phyloP scores from a whole-genome alignment of 2,888 invertebrate species.

The Ganaspis brasiliensis region DNA sequence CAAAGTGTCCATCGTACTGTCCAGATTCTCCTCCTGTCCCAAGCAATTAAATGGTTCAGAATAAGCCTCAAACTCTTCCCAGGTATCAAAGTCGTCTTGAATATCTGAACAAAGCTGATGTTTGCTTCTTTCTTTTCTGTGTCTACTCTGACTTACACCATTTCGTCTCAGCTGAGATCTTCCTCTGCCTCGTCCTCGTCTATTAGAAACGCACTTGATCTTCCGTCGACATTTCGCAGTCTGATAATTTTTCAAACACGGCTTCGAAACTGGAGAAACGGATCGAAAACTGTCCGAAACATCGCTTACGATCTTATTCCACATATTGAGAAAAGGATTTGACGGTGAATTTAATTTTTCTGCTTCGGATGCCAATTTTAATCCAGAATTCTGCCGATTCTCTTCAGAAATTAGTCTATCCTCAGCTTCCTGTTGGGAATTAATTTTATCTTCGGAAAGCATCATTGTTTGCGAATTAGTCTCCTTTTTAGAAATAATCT shows the following conservation, averaged over 20 bases:
- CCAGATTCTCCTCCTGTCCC: conserved; percentile 50
- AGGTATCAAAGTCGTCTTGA: conserved; percentile 63
- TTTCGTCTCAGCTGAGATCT: conserved; percentile 71
- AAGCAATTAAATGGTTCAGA: conserved; percentile 2
- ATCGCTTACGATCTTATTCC: conserved; percentile 56
- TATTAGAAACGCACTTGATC: conserved; percentile 61
- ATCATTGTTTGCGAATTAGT: too few species aligned
- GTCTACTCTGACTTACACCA: conserved; percentile 72
- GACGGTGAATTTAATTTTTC: background rate
- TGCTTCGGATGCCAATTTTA: background rate
- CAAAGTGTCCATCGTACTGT: conserved; percentile 33
- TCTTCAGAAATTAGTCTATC: background rate
- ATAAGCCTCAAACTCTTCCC: conserved; percentile 62
- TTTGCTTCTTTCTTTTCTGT: conserved; percentile 69
- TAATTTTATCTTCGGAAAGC: too few species aligned
- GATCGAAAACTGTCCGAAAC: conserved; percentile 56
- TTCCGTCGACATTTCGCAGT: conserved; percentile 58
- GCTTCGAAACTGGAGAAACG: background rate
- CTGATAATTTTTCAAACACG: conserved; percentile 51
- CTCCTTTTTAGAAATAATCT: too few species aligned
- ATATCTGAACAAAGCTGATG: conserved; percentile 67
- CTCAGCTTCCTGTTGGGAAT: too few species aligned
- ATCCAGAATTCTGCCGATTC: background rate
- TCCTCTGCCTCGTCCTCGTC: conserved; percentile 69
- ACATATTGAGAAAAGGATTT: conserved; percentile 48